Evolutionary conservation across 1,140 invertebrate species (phyloP), one percentile per base, ranked within the genome.

Genomic region (Melitaea cinxia): DNA sequence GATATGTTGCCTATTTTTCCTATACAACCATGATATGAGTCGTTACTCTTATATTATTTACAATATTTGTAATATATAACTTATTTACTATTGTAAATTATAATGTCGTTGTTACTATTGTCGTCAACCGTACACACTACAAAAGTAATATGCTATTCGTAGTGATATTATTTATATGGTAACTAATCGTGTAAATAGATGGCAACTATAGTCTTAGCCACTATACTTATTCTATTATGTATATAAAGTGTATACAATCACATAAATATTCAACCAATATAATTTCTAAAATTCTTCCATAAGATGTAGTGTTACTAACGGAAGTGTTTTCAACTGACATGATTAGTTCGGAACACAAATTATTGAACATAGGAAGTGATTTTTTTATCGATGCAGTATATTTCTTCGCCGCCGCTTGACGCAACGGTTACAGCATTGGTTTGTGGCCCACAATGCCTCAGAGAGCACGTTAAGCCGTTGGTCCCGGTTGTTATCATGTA

Each of bases 21-120:
- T 42, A 42, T 6, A 17, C 37, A 42, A 42, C 37, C 37, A 42
- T 7, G 30, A 33, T 42, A 17, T 42, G 2, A 42, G 37, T 17
- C 37, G 7, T 14, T 17, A 37, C 7, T 7, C 15, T 12, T 42
- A 42, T 9, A 42, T 17, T 42, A 42, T 19, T 42, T 7, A 42
- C 10, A 7, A 42, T 17, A 42, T 37, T 37, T 37, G 5, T 42
- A 17, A 42, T 17, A 19, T 19, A 42, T 2, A 15, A 7, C 37
- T 42, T 47, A 47, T 47, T 17, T 21, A 47, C 42, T 42, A 42
- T n/a, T 47, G 2, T 19, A 12, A 17, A 10, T 10, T 47, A 47
- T 2, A 47, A 47, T 23, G 42, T 47, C 42, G 42, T 47, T 47
- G 42, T 12, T 12, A 19, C 42, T 47, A 47, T 47, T 47, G 42